Base-by-base conservation (phyloP, 2,888 invertebrate species). In the Pseudolycoriella hygida region DNA sequence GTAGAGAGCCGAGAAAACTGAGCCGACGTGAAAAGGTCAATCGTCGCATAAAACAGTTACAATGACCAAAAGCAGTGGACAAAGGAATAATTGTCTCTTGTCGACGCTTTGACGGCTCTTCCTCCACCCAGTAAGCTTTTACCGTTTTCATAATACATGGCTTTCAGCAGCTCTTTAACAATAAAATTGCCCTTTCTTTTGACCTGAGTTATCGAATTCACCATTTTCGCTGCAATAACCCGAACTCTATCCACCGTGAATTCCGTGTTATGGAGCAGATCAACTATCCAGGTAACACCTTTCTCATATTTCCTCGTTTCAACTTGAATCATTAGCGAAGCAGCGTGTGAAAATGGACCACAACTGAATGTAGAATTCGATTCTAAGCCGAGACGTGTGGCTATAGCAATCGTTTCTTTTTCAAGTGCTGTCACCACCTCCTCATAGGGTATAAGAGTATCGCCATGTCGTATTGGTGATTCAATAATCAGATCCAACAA, bases 341-440 rank as follows among this genome's bases (percentile, higher is more conserved):
- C 72, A 40, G 76, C 72, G 50, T 81, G 74, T 4, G 80, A 77
- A 55, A 75, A 86, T n/a, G 69, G 65, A 12, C 86, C 86, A 51
- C 82, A 80, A 17, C 72, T 67, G 62, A 87, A 88, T 50, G 75
- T 61, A 1, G 60, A 55, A 2, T 54, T 52, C 18, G 51, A 60
- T 40, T 72, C 72, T 19, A 81, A 66, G 1, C 87, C 88, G 11
- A 87, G 63, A 34, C 71, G 63, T 12, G 74, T 68, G n/a, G 59
- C 60, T 49, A 73, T 72, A 20, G 69, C 64, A 17, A 86, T 73
- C 0, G 85, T 83, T 52, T 88, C 81, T 44, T 75, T 73, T 56
- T 85, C 82, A 25, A 87, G 71, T 55, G 81, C 72, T 0, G 80
- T 73, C n/a, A 90, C 80, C 17, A 92, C 76, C 2, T 80, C 74